Base-by-base conservation (phyloP, 2,797 vertebrate species). In the Hippoglossus hippoglossus region DNA sequence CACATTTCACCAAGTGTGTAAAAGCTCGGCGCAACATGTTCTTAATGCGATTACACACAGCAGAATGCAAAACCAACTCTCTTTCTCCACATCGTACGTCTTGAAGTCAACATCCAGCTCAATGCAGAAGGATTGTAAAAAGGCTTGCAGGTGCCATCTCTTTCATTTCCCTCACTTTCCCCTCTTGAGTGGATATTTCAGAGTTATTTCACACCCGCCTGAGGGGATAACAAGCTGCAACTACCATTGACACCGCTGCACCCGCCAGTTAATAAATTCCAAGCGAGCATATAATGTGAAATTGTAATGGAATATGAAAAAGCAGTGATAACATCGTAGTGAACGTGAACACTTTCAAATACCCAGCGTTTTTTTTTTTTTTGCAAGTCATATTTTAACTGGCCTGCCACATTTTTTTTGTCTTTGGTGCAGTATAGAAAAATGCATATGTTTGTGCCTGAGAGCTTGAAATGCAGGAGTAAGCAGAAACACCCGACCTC, bases 201-300 rank as follows among this genome's bases (percentile, higher is more conserved):
- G 72, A 81, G 80, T 77, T 78, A 70, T 74, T 88, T 87, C 80
- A 67, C 74, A 81, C 66, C 72, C 26, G 81, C 86, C 87, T 55
- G 66, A 50, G 55, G 86, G 83, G 78, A 87, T 66, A 66, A 61
- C 50, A 60, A 69, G 63, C 77, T 70, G 73, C 71, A 78, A 51
- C 80, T 63, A 63, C 63, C 21, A 52, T 39, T 82, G 74, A 41
- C 71, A 60, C 76, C 1, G 76, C 78, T 73, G 67, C 51, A 76
- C 50, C 84, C 74, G 16, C 26, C 54, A 81, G 80, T 89, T 87
- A 83, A 87, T 88, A 87, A 83, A 84, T 69, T 80, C 73, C 71
- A 78, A 77, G 85, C 72, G 66, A 57, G 69, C 66, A 78, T 70
- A 75, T 75, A 74, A 84, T 85, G 70, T 81, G 81, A 74, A 73